A percentile compares a stretch with the other conserved stretches of the same genome.
Evolutionary conservation across 2,797 vertebrate genomes (phyloP).

Genomic region (Gymnocypris eckloni): DNA sequence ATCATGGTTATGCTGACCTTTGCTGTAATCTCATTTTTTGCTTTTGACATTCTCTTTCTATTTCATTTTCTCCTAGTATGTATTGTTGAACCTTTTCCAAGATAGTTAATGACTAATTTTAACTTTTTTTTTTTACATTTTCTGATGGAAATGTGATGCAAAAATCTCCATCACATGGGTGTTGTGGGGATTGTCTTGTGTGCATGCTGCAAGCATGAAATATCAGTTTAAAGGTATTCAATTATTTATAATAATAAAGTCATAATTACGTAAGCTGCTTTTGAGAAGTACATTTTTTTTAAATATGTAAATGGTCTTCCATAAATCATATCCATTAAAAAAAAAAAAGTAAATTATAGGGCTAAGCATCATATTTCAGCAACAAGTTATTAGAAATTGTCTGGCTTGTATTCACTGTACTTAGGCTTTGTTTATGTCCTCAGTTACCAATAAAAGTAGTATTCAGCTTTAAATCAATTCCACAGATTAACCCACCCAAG

Average conservation of each 20-base stretch:
- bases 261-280: not conserved
- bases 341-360: not conserved
- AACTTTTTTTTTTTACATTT: not conserved
- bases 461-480: not conserved
- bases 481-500: not conserved
- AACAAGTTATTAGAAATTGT: not conserved
- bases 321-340: not conserved
- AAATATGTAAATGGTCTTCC: not conserved
- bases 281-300: not conserved
- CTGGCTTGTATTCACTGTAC: not conserved
- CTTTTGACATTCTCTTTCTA: conserved; percentile 10
- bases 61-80: conserved; percentile 5
- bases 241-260: not conserved
- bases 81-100: conserved; percentile 6
- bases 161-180: not conserved
- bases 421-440: not conserved
- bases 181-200: not conserved
- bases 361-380: not conserved
- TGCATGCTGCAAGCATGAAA: not conserved
- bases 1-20: conserved; percentile 31
- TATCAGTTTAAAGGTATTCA: not conserved
- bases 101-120: not conserved
- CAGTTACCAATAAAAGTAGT: not conserved
- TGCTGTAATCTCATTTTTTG: conserved; percentile 15
- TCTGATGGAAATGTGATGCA: not conserved